A percentile compares a stretch with the other conserved stretches of the same genome.
Conservation (phyloP, 2,888 invertebrate species). For the Heliothis peltigera region DNA sequence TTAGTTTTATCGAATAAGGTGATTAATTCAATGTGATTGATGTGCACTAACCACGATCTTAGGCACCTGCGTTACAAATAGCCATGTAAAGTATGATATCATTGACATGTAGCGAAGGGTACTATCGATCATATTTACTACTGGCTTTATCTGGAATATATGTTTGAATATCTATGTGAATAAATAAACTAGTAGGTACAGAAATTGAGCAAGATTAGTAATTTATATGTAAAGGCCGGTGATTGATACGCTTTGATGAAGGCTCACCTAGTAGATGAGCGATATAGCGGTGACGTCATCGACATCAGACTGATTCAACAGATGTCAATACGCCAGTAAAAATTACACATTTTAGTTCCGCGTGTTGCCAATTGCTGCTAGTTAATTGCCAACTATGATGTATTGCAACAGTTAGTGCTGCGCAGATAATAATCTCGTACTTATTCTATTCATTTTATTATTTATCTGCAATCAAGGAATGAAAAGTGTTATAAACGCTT, state of each 20-base stretch:
- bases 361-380: slow-evolving; percentile 65
- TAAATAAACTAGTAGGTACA: slow-evolving; percentile 4
- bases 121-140: slow-evolving; percentile 15
- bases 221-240: slow-evolving; percentile 8
- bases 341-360: slow-evolving; percentile 69
- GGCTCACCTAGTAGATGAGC: slow-evolving; percentile 66
- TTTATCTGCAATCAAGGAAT: slow-evolving; percentile 63
- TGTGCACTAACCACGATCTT: slow-evolving; percentile 52
- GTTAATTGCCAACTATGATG: slow-evolving; percentile 57
- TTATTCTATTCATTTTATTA: slow-evolving; percentile 61
- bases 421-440: slow-evolving; percentile 59
- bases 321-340: slow-evolving; percentile 71
- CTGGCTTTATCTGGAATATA: not conserved
- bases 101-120: slow-evolving; percentile 22
- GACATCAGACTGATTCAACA: slow-evolving; percentile 70
- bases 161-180: not conserved
- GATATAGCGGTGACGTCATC: slow-evolving; percentile 71
- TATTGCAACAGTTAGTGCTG: slow-evolving; percentile 59
- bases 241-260: slow-evolving; percentile 49
- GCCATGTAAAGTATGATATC: slow-evolving; percentile 47
- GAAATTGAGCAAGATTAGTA: slow-evolving; percentile 10
- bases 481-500: slow-evolving; percentile 54
- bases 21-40: slow-evolving; percentile 47
- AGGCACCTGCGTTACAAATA: slow-evolving; percentile 13
- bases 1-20: no score